Conservation (phyloP, 2,797 vertebrate species). For the Vireo griseus region DNA sequence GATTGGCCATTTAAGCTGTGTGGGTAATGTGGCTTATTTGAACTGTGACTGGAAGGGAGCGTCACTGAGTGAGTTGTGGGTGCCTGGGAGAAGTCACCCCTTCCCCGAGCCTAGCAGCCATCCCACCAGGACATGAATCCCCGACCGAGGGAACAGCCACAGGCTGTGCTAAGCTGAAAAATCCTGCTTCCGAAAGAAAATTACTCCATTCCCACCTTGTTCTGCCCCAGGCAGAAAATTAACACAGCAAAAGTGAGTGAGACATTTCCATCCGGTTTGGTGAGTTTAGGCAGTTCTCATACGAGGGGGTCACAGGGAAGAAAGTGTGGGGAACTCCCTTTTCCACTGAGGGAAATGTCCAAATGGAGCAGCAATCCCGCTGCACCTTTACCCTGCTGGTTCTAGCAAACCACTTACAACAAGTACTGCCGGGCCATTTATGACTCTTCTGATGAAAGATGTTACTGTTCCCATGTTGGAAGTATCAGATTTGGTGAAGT, state of each 20-base stretch:
- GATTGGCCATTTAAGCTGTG: background rate
- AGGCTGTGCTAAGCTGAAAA: background rate
- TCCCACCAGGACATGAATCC: background rate
- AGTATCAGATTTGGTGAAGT: background rate
- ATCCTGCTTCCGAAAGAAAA: background rate
- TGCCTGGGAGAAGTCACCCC: background rate
- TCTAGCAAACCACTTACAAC: background rate
- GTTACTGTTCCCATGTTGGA: background rate
- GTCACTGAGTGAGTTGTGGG: background rate
- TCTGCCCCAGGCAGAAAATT: background rate
- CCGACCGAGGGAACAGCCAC: background rate
- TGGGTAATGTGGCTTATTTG: background rate
- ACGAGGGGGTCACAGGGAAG: background rate
- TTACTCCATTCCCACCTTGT: background rate
- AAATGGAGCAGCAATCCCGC: background rate
- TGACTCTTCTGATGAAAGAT: background rate
- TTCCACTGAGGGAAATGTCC: background rate
- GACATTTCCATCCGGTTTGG: background rate
- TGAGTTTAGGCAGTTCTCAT: background rate
- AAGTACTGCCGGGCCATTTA: background rate
- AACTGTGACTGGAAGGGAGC: background rate
- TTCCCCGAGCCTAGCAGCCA: background rate
- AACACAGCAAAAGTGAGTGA: background rate
- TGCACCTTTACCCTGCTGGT: background rate
- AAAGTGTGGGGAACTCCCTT: background rate